Evolutionary conservation across 2,797 vertebrate genomes (phyloP).

Genomic region (Arctocebus calabarensis): DNA sequence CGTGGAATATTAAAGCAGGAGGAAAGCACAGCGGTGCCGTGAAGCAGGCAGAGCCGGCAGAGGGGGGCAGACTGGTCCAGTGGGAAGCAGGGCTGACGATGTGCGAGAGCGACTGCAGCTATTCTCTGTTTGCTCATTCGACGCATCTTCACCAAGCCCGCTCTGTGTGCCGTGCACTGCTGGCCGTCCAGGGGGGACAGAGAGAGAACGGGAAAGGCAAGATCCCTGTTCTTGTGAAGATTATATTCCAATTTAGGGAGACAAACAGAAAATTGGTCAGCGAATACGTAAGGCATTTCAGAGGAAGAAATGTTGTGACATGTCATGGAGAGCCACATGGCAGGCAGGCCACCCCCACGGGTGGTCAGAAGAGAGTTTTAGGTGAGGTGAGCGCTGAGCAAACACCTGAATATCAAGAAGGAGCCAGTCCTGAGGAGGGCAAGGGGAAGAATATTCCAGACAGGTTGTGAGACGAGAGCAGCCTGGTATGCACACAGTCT

Average conservation of each 20-base stretch:
- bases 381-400: not conserved
- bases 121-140: too few relatives aligned
- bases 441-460: not conserved
- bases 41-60: not conserved
- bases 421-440: rapidly evolving
- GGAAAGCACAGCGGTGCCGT: rapidly evolving
- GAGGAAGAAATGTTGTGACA: not conserved
- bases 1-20: conserved; percentile 5
- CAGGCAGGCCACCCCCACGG: not conserved
- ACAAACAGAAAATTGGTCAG: not conserved
- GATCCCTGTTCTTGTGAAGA: not conserved
- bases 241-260: not conserved
- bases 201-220: not conserved
- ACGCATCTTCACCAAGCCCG: not conserved
- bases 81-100: too few relatives aligned
- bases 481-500: not conserved
- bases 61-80: not conserved
- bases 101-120: not conserved
- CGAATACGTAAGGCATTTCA: not conserved
- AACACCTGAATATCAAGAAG: not conserved
- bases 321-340: rapidly evolving
- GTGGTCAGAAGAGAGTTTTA: not conserved
- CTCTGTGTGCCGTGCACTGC: too few relatives aligned
- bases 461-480: not conserved
- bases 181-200: not conserved